Percentiles rank a stretch among this genome's conserved stretches.
These are phyloP conservation scores for Drosophila guanche DNA, from an alignment of 1,140 invertebrate species.

Conservation along the genomic window DNA sequence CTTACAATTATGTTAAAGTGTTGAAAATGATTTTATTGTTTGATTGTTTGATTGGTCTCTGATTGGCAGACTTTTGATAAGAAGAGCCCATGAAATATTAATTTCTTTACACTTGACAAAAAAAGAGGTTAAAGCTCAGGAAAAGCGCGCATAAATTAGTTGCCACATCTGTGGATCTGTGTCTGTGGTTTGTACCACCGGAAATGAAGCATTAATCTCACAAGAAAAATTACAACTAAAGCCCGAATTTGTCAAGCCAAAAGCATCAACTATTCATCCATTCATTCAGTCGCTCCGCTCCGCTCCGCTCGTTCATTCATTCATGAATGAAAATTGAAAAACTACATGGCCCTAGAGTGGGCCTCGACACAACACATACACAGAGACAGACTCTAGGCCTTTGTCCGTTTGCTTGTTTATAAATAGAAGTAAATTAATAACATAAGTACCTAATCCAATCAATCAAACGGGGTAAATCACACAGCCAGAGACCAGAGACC, in stretches of 20 bases:
- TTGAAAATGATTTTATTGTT: constrained; percentile 74
- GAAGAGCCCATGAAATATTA: constrained; percentile 59
- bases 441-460: constrained; percentile 82
- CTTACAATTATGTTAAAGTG: constrained; percentile 78
- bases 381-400: constrained; percentile 38
- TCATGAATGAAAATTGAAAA: constrained; percentile 74
- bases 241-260: constrained; percentile 63
- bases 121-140: constrained; percentile 1
- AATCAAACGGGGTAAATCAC: constrained; percentile 81
- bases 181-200: constrained; percentile 21
- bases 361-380: constrained; percentile 26
- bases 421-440: constrained; percentile 83
- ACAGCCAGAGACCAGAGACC: constrained; percentile 50
- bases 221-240: constrained; percentile 29
- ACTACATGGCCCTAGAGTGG: constrained; percentile 7
- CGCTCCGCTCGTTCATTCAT: constrained; percentile 29
- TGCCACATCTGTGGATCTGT: neutral
- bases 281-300: constrained; percentile 25
- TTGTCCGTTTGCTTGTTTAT: constrained; percentile 76
- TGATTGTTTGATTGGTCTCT: constrained; percentile 37
- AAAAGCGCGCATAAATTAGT: constrained; percentile 25
- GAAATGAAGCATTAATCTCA: constrained; percentile 72
- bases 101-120: constrained; percentile 71
- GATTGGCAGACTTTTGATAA: constrained; percentile 26
- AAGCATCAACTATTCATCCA: constrained; percentile 40